Evolutionary conservation across 2,797 vertebrate genomes (phyloP).

Genomic region (Liasis olivaceus): DNA sequence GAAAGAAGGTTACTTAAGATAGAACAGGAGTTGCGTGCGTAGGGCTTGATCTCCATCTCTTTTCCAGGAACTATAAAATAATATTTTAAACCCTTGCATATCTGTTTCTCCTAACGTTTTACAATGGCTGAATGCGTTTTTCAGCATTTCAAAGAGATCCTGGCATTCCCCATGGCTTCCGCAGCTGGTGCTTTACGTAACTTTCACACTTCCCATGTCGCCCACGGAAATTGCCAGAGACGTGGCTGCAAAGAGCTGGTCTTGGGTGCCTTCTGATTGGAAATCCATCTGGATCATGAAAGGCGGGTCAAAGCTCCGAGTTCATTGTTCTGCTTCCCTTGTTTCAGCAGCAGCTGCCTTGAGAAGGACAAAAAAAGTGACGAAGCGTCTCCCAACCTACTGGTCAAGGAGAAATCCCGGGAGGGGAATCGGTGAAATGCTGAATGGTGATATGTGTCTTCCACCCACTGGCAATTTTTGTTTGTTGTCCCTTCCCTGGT

Average conservation of each 20-base stretch:
- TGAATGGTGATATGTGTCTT: constrained; percentile 22
- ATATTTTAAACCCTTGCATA: not conserved
- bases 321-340: constrained; percentile 1
- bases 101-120: not conserved
- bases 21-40: not conserved
- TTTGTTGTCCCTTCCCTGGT: constrained; percentile 19
- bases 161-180: not conserved
- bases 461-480: constrained; percentile 32
- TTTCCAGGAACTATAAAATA: not conserved
- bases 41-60: not conserved
- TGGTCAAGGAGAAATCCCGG: constrained; percentile 22
- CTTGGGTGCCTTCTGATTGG: constrained; percentile 2
- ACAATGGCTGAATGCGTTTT: not conserved
- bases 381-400: not conserved
- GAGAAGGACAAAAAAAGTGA: not conserved
- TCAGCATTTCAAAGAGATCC: not conserved
- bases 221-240: not conserved
- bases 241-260: not conserved
- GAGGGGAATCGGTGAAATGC: constrained; percentile 50
- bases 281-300: constrained; percentile 50
- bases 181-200: not conserved
- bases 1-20: not conserved
- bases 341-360: constrained; percentile 21
- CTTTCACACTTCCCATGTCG: not conserved
- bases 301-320: accelerated